Evolutionary conservation across 37 sponge, comb jelly and placozoan species (phyloP).

Genomic region (Corticium candelabrum): DNA sequence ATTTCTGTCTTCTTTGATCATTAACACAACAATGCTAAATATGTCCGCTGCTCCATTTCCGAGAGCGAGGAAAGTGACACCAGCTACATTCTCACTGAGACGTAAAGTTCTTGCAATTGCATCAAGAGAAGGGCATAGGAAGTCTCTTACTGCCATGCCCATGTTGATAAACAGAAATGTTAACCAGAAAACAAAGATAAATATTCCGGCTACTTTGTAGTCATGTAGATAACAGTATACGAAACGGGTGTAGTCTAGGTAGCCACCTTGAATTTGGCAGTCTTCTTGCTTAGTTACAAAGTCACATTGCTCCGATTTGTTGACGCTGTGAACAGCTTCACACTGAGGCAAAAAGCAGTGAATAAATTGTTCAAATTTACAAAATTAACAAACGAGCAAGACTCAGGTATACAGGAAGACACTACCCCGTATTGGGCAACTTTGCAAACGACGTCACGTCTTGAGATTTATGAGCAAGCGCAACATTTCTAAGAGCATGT

Average conservation of each 20-base stretch:
- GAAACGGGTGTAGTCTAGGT: constrained; percentile 16
- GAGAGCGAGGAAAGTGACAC: constrained; percentile 36
- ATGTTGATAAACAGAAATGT: constrained; percentile 15
- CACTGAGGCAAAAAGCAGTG: no score
- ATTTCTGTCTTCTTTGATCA: neutral
- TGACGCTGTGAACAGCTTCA: neutral
- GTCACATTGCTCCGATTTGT: constrained; percentile 3
- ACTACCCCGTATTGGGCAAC: no score
- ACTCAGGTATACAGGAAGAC: no score
- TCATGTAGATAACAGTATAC: constrained; percentile 21
- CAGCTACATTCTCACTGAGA: constrained; percentile 29
- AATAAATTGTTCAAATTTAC: no score
- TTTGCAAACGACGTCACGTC: no score
- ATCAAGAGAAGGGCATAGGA: constrained; percentile 21
- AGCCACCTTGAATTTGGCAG: constrained; percentile 18
- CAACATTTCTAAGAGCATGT: no score
- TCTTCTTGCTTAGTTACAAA: constrained; percentile 1
- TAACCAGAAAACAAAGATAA: constrained; percentile 21
- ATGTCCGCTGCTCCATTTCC: constrained; percentile 46
- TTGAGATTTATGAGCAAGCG: no score
- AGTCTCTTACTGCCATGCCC: constrained; percentile 25
- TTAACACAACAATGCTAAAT: constrained; percentile 18
- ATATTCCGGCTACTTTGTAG: constrained; percentile 1
- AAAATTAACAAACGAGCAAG: no score
- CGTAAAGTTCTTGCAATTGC: constrained; percentile 22